A percentile compares a stretch with the other conserved stretches of the same genome.
phyloP scores from a whole-genome alignment of 2,113 vertebrate species.

The Zingel zingel region DNA sequence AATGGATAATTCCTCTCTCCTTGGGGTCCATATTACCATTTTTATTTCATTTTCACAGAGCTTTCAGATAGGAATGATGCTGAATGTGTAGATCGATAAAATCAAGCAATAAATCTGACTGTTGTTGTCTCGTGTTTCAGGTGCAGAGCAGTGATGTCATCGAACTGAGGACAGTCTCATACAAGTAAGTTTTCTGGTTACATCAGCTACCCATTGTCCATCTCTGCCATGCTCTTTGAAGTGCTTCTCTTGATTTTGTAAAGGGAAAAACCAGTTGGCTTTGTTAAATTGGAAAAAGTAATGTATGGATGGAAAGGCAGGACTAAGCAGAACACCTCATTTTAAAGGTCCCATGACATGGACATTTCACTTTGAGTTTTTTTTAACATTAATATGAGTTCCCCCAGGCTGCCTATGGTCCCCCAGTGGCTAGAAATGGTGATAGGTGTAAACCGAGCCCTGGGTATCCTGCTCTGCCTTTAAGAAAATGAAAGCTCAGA shows the following conservation, averaged over 20 bases:
- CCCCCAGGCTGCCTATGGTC: too few relatives aligned
- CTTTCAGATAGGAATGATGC: constrained; percentile 53
- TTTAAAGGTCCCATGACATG: too few relatives aligned
- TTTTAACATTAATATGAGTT: too few relatives aligned
- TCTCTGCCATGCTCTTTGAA: constrained; percentile 37
- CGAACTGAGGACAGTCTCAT: constrained; percentile 81
- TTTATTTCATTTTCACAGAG: constrained; percentile 70
- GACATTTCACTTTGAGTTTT: too few relatives aligned
- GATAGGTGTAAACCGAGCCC: too few relatives aligned
- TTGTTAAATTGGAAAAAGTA: constrained; percentile 58
- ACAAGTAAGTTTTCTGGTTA: constrained; percentile 83
- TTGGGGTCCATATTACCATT: constrained; percentile 60
- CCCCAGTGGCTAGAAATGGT: too few relatives aligned
- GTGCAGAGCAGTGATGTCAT: constrained; percentile 83
- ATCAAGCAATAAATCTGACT: constrained; percentile 69
- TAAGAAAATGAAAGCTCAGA: too few relatives aligned
- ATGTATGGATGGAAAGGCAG: constrained; percentile 44
- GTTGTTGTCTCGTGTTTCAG: constrained; percentile 84
- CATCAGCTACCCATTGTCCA: constrained; percentile 29
- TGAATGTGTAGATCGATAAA: constrained; percentile 67
- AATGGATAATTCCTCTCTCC: constrained; percentile 53
- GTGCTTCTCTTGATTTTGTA: constrained; percentile 30
- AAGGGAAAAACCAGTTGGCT: constrained; percentile 30
- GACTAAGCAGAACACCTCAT: constrained; percentile 57
- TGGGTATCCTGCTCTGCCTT: too few relatives aligned